Base-by-base conservation (phyloP, 2,888 invertebrate species). In the Acronicta aceris region DNA sequence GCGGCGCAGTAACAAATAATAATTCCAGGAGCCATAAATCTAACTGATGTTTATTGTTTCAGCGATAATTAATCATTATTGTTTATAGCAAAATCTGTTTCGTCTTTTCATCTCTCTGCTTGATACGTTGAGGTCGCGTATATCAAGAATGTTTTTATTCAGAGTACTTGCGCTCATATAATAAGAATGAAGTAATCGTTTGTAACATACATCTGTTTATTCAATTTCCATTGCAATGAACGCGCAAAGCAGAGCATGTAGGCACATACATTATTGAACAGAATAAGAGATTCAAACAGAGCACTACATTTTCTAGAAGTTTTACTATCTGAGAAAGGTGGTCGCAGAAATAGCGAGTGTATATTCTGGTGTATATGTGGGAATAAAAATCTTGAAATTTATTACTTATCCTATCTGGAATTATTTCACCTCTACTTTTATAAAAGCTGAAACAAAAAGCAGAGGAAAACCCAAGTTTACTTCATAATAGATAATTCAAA, bases 1-100 rank as follows among this genome's bases (percentile, higher is more conserved):
- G 79, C 76, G 78, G 71, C 76, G 59, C 76, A 41, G 57, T 57
- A 68, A 71, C 56, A 81, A 69, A 76, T 82, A 81, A 82, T 81
- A 81, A 76, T 78, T 72, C 70, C 71, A 55, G 52, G 45, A 68
- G 65, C 50, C 43, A 66, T 76, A 64, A 70, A 70, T 67, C 60
- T 62, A 13, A 55, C 40, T 70, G n/a, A 33, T 50, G 58, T 59
- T 68, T 71, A 74, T 71, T 68, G 53, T 68, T 77, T 21, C 49
- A 50, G 47, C 38, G 25, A 50, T 71, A 71, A 73, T 74, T 7
- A 65, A 73, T 73, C 58, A 72, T 62, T 59, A 62, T 65, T 76
- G 60, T 73, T 55, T 61, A 59, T 36, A 51, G 41, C 46, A 57
- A 66, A 54, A 67, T 57, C 55, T 55, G 17, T 36, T 72, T 53